A percentile compares a stretch with the other conserved stretches of the same genome.
Conservation (phyloP, 2,113 vertebrate genomes). For the Nesogale talazaci region DNA sequence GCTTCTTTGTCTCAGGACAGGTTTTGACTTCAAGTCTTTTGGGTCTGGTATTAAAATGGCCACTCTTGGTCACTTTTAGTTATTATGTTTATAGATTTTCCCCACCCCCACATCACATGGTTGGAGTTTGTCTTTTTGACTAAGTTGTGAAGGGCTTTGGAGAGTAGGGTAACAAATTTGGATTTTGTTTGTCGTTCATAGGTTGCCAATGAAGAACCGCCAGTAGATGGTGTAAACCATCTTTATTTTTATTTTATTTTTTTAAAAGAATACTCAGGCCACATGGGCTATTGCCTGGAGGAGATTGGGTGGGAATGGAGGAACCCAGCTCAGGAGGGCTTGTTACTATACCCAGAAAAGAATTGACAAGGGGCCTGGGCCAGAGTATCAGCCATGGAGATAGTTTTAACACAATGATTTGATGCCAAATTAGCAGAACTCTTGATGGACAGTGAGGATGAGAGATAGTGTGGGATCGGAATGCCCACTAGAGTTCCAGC, state of each 20-base stretch:
- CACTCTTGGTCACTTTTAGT: neutral
- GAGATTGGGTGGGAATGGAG: neutral
- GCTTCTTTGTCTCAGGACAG: neutral
- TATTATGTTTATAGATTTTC: neutral
- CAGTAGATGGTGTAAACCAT: neutral
- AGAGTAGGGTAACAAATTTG: neutral
- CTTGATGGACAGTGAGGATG: neutral
- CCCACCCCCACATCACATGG: neutral
- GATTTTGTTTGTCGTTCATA: conserved; percentile 20
- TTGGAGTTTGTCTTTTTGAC: neutral
- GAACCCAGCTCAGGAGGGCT: neutral
- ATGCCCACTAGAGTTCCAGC: too few species aligned
- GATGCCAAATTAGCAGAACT: neutral
- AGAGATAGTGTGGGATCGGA: neutral
- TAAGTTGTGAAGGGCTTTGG: neutral
- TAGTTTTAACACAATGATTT: neutral
- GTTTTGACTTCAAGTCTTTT: neutral
- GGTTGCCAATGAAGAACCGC: neutral
- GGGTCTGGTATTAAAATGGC: neutral
- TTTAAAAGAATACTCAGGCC: neutral
- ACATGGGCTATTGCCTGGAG: neutral
- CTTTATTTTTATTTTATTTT: conserved; percentile 31
- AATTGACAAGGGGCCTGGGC: neutral
- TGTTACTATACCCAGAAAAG: neutral
- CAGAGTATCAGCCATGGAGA: neutral